Conservation (phyloP, 2,113 vertebrate genomes). For the Odobenus rosmarus region DNA sequence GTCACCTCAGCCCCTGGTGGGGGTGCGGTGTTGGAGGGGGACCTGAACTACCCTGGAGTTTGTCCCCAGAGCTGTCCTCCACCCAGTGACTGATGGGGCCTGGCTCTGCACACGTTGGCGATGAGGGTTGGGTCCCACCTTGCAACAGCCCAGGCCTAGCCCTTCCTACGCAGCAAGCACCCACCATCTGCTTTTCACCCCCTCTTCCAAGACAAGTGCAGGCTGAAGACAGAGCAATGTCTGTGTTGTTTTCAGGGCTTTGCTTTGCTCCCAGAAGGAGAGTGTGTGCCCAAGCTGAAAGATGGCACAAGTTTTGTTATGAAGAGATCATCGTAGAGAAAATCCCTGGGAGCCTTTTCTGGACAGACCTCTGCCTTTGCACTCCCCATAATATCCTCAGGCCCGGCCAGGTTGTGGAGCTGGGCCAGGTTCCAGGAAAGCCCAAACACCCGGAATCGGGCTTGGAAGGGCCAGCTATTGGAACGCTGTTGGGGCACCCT, state of each 20-base stretch:
- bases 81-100: fast-evolving
- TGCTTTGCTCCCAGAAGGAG: background rate
- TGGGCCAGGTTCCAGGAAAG: background rate
- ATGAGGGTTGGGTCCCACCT: fast-evolving
- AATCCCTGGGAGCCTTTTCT: background rate
- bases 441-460: fast-evolving
- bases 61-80: background rate
- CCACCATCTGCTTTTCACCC: fast-evolving
- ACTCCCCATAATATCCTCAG: fast-evolving
- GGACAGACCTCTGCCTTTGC: too few species aligned
- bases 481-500: background rate
- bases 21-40: background rate
- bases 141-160: fast-evolving
- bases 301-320: fast-evolving
- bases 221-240: background rate
- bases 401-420: fast-evolving
- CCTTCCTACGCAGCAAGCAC: background rate
- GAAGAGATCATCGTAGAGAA: background rate
- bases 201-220: fast-evolving
- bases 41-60: too few species aligned
- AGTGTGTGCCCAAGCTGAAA: background rate
- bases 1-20: fast-evolving
- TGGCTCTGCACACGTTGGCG: fast-evolving
- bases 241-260: fast-evolving
- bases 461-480: background rate